Conservation (phyloP, 2,797 vertebrate genomes). For the Epinephelus awoara region DNA sequence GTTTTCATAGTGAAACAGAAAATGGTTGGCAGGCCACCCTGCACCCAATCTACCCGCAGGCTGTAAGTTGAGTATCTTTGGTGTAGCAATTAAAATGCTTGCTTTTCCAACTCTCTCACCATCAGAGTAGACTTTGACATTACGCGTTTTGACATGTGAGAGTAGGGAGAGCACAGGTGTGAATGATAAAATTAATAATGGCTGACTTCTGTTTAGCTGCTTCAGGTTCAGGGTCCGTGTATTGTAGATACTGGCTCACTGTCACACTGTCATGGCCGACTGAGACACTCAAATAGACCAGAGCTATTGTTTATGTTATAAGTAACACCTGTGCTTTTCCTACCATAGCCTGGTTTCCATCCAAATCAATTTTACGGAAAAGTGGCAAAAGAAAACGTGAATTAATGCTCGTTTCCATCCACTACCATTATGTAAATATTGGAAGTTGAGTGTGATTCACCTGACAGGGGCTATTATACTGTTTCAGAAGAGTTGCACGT, state of each 20-base stretch:
- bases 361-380: neutral
- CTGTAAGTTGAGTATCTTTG: no score
- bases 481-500: no score
- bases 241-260: neutral
- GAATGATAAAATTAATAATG: neutral
- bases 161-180: neutral
- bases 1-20: no score
- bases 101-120: neutral
- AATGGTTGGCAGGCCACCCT: no score
- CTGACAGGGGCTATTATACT: neutral
- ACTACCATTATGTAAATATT: neutral
- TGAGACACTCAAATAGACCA: neutral
- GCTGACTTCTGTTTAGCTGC: neutral
- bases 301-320: neutral
- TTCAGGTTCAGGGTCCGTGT: neutral
- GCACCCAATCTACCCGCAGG: no score
- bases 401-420: neutral
- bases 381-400: neutral
- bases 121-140: neutral
- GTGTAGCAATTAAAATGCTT: no score
- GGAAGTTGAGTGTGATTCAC: neutral
- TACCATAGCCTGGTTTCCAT: neutral
- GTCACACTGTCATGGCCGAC: neutral
- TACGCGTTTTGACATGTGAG: no score
- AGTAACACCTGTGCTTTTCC: neutral